Conservation (phyloP, 2,888 invertebrate genomes). For the Galeruca laticollis region DNA sequence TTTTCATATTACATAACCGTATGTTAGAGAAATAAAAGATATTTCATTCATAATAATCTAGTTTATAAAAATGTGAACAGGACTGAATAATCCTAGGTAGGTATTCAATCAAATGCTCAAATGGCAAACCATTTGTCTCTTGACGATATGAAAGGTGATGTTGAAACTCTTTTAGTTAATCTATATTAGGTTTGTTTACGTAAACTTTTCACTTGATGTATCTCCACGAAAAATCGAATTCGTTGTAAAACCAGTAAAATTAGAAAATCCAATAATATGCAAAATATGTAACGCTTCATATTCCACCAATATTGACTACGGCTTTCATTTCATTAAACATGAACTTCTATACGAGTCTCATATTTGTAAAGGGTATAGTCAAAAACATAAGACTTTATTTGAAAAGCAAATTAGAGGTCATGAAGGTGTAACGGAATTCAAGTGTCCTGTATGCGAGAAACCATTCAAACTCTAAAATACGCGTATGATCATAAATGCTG, state of each 20-base stretch:
- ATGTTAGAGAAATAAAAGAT: too few species aligned
- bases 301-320: conserved; percentile 20
- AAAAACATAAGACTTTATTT: conserved; percentile 30
- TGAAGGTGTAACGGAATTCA: conserved; percentile 53
- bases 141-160: too few species aligned
- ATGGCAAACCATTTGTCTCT: too few species aligned
- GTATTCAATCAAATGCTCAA: too few species aligned
- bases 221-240: too few species aligned
- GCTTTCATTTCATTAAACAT: conserved; percentile 68
- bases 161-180: too few species aligned
- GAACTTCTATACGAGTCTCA: neutral
- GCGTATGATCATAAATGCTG: neutral
- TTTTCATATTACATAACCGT: too few species aligned
- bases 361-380: conserved; percentile 48
- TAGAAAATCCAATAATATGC: neutral
- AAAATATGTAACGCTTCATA: conserved; percentile 67
- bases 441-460: neutral
- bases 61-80: too few species aligned
- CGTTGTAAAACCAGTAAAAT: conserved; percentile 4
- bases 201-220: too few species aligned
- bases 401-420: conserved; percentile 1
- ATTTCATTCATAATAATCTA: too few species aligned
- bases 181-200: too few species aligned
- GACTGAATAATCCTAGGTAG: too few species aligned
- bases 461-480: neutral